Base-by-base conservation (phyloP, 1,140 invertebrate species). In the Drosophila ercepeae region DNA sequence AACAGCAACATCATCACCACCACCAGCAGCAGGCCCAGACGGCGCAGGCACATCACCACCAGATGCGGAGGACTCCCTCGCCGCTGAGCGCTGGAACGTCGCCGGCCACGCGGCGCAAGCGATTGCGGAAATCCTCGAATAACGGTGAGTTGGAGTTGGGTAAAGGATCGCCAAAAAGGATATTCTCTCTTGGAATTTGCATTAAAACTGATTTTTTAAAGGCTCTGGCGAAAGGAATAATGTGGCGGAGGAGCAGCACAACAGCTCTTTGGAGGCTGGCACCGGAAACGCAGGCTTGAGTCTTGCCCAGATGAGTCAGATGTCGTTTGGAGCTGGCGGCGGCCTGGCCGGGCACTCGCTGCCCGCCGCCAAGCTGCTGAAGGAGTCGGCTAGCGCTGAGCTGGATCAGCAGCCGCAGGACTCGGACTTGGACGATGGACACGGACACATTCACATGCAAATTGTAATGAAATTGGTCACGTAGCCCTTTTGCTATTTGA, bases 61-160 rank as follows among this genome's bases (percentile, higher is more conserved):
- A 90, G 50, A 65, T 89, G 49, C 63, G 91, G 70, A 77, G 91
- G 7, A 83, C 90, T 8, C 91, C 91, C 4, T 91, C 91, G 18
- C 90, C 91, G 5, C 58, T 91, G 6, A 83, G 81, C 34, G 74
- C 90, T n/a, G 84, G 89, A 14, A 79, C 90, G 1, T 91, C 91
- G 55, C 90, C 91, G 23, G 90, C 90, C 9, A 90, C 91, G 23
- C 72, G 91, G 58, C 92, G 94, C 73, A 95, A 95, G 91, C 91
- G 95, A 61, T 92, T 95, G 76, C 92, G 95, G 65, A 96, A 95
- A 91, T 94, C 95, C 45, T 96, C 95, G 74, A 91, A 91, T 79
- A 91, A 90, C 88, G 90, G 90, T 90, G 78, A 79, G 84, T 81
- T 71, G 32, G 69, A 89, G 13, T 45, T 84, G 73, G 82, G 82